phyloP scores from a whole-genome alignment of 2,888 invertebrate species.

The Conops quadrifasciatus region DNA sequence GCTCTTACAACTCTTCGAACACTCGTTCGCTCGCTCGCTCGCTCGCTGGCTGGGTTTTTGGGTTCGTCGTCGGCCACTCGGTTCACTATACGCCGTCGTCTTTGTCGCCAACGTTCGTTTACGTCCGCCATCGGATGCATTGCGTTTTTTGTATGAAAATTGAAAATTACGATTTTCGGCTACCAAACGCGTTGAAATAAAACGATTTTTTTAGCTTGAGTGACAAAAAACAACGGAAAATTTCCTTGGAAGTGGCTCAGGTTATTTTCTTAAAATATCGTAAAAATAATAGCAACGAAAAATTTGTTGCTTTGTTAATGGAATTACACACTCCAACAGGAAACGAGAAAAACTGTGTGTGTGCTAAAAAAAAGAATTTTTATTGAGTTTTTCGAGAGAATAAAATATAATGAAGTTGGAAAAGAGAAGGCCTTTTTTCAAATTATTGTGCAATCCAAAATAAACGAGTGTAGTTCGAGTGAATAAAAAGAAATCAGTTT shows the following conservation, averaged over 20 bases:
- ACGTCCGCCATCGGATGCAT: conserved; percentile 34
- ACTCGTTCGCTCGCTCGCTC: neutral
- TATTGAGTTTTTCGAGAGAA: neutral
- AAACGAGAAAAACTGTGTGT: too few species aligned
- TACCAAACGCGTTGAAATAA: conserved; percentile 11
- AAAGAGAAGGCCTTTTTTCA: neutral
- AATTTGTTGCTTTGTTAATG: too few species aligned
- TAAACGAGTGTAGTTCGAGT: neutral
- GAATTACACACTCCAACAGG: too few species aligned
- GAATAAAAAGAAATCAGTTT: neutral
- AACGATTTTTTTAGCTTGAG: neutral
- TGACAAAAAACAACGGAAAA: neutral
- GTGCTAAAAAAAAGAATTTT: conserved; percentile 1
- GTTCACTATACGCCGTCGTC: conserved; percentile 21
- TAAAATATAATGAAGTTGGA: neutral
- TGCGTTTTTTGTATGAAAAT: conserved; percentile 20
- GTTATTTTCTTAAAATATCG: neutral
- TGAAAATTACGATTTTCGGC: conserved; percentile 2
- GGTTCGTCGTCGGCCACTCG: conserved; percentile 10
- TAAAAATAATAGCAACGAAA: neutral
- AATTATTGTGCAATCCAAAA: conserved; percentile 1
- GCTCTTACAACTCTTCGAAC: neutral
- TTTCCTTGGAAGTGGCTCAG: neutral
- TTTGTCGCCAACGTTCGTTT: conserved; percentile 42
- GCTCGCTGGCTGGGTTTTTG: conserved; percentile 7